Base-by-base conservation (phyloP, 1,140 invertebrate genomes). In the Amyelois transitella region DNA sequence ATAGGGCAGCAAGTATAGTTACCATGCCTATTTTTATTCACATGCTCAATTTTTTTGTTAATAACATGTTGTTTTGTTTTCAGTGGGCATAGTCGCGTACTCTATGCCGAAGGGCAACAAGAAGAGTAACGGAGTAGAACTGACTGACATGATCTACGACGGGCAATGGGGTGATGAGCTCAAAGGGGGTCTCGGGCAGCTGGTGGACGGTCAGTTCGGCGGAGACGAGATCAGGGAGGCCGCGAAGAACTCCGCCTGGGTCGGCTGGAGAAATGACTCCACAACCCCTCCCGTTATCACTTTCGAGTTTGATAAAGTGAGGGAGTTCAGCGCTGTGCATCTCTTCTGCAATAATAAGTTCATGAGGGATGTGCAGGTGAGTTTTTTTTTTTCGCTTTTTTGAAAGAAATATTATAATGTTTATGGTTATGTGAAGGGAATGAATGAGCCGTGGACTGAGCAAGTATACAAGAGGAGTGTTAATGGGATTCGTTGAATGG, bases 71-170 rank as follows among this genome's bases (percentile, higher is more conserved):
- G 5, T 54, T 64, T 62, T 63, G 19, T 77, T 81, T 81, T 22
- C 91, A 96, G 96, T 95, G 69, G 94, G 94, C 44, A 90, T 97
- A 10, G 82, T 96, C 0, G 92, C 93, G 7, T 98, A 98, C 80
- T 91, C 92, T 20, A 95, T 96, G 89, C 94, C 95, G 0, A 93
- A 95, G 70, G 96, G 95, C n/a, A 88, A 91, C 62, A 89, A 90
- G n/a, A 93, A 96, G 59, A 96, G 96, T 62, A 93, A 90, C 49
- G 92, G 94, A 65, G 92, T 96, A 66, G 95, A 98, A 80, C 92
- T 98, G 43, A 95, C 94, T 58, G 98, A 99, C 82, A 92, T 94
- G 64, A 95, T 94, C 28, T 99, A 98, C 88, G 98, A 99, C 85
- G 97, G 98, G 1, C 90, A 93, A 53, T 94, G 95, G 90, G 92